These are phyloP conservation scores for Epizoanthus fatuus DNA, from an alignment of 92 coral and sea anemone species.

Conservation along the genomic window DNA sequence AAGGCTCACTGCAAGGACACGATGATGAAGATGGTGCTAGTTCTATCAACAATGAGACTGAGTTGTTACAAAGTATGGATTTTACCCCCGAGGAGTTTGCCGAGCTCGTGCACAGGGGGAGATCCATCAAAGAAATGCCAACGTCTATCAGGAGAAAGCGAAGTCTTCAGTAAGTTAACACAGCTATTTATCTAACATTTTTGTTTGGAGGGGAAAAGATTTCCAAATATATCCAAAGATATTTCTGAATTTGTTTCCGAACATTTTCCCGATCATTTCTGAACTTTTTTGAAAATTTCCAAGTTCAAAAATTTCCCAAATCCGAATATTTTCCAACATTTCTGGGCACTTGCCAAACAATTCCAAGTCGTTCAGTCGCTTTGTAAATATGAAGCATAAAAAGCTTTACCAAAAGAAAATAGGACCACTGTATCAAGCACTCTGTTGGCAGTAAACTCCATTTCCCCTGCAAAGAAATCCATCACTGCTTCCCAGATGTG, in stretches of 20 bases:
- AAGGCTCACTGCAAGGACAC: conserved; percentile 44
- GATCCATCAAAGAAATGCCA: conserved; percentile 87
- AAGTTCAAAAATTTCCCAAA: too few species aligned
- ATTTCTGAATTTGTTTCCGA: too few species aligned
- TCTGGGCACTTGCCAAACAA: too few species aligned
- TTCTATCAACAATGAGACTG: conserved; percentile 65
- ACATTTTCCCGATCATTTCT: too few species aligned
- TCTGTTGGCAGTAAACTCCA: conserved; percentile 84
- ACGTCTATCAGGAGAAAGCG: conserved; percentile 89
- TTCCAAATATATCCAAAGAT: too few species aligned
- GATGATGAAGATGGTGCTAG: conserved; percentile 37
- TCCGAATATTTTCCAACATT: too few species aligned
- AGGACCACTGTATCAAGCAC: conserved; percentile 84
- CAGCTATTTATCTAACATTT: too few species aligned
- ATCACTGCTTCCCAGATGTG: conserved; percentile 89
- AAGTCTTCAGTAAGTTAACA: conserved; percentile 68
- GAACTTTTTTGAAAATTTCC: too few species aligned
- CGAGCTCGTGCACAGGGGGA: conserved; percentile 71
- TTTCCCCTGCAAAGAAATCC: conserved; percentile 94
- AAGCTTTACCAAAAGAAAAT: conserved; percentile 81
- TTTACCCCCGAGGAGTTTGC: conserved; percentile 82
- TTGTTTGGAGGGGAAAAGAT: not conserved
- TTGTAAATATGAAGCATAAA: not conserved
- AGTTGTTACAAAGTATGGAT: conserved; percentile 66
- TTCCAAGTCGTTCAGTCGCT: too few species aligned